Evolutionary conservation across 35 echinoderm and acorn worm species (phyloP).

Genomic region (Hemicentrotus pulcherrimus): DNA sequence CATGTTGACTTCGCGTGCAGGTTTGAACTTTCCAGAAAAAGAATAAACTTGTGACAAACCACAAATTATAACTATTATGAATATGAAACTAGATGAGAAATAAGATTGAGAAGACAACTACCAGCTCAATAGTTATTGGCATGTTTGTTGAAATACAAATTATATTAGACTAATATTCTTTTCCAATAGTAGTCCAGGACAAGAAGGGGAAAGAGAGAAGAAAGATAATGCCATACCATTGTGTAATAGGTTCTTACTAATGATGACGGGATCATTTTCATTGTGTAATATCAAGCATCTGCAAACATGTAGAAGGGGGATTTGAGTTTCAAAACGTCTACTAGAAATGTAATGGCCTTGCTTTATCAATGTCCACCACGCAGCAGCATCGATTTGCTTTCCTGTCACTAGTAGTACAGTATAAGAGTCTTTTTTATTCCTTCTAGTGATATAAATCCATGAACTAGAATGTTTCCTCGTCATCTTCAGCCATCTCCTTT

Average conservation of each 20-base stretch:
- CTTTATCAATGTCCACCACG: not conserved
- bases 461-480: slow-evolving; percentile 83
- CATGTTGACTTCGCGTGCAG: not conserved
- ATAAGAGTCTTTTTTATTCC: not conserved
- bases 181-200: not conserved
- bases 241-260: not conserved
- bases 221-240: not conserved
- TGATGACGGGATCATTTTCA: not conserved
- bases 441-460: not conserved
- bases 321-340: not conserved
- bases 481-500: slow-evolving; percentile 99
- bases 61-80: not conserved
- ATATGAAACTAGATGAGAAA: not conserved
- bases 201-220: not conserved
- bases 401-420: slow-evolving; percentile 26
- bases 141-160: not conserved
- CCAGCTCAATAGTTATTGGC: not conserved
- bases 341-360: not conserved
- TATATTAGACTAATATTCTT: not conserved
- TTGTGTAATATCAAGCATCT: not conserved
- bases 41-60: not conserved
- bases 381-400: not conserved
- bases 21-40: not conserved
- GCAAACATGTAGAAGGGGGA: not conserved
- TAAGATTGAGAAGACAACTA: not conserved